A percentile compares a stretch with the other conserved stretches of the same genome.
phyloP scores from a whole-genome alignment of 2,797 vertebrate species.

The Smutsia temminckii region DNA sequence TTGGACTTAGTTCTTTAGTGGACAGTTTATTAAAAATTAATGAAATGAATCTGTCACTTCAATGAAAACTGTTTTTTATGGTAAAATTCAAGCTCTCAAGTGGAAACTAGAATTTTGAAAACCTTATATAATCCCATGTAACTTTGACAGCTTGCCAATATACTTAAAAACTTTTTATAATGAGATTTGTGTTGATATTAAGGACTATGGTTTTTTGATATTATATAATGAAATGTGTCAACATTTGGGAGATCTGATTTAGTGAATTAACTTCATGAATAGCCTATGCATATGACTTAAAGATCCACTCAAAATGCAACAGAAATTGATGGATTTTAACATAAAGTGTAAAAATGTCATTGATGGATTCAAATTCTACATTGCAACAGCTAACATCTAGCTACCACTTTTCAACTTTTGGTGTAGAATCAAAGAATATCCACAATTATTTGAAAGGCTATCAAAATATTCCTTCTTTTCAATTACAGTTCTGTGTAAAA shows the following conservation, averaged over 20 bases:
- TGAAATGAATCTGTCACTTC: not conserved
- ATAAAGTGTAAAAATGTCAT: not conserved
- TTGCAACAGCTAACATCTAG: not conserved
- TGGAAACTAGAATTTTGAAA: not conserved
- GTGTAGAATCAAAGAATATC: not conserved
- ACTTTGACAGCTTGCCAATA: not conserved
- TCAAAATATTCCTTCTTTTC: not conserved
- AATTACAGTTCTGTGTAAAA: not conserved
- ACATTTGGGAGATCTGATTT: not conserved
- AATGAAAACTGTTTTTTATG: constrained; percentile 5
- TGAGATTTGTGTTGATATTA: not conserved
- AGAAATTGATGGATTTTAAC: not conserved
- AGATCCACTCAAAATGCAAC: not conserved
- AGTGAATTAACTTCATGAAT: not conserved
- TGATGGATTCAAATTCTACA: not conserved
- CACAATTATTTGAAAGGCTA: not conserved
- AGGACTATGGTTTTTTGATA: not conserved
- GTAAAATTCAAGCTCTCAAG: not conserved
- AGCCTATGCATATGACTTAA: not conserved
- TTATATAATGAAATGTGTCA: not conserved
- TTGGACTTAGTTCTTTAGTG: not conserved
- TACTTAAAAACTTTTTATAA: not conserved
- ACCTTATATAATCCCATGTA: not conserved
- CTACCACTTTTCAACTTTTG: not conserved
- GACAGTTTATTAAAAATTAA: not conserved